Conservation (phyloP, 2,113 vertebrate genomes). For the Phrynocephalus versicolor region DNA sequence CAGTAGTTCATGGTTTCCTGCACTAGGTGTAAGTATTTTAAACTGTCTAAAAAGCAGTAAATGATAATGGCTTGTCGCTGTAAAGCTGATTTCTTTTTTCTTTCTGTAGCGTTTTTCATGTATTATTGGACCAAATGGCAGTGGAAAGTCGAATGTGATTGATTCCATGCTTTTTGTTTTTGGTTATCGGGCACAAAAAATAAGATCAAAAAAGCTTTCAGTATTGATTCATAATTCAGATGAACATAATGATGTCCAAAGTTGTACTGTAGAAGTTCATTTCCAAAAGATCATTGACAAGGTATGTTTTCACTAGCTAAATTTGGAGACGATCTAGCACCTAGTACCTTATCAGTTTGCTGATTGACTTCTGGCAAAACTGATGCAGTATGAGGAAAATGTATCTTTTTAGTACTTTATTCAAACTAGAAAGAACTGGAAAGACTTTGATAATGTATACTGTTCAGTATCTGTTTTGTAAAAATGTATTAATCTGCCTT, state of each 20-base stretch:
- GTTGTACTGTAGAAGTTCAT: slow-evolving; percentile 95
- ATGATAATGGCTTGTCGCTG: neutral
- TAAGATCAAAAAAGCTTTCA: slow-evolving; percentile 95
- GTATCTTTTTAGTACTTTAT: neutral
- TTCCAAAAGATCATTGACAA: slow-evolving; percentile 99
- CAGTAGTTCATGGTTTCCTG: slow-evolving; percentile 10
- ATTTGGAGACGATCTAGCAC: neutral
- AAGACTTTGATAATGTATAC: neutral
- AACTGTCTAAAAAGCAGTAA: neutral
- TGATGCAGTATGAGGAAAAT: neutral
- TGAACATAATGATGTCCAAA: slow-evolving; percentile 86
- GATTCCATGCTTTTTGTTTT: slow-evolving; percentile 99
- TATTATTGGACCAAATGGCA: slow-evolving; percentile 98
- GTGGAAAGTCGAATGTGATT: slow-evolving; percentile 98
- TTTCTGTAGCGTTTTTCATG: slow-evolving; percentile 91
- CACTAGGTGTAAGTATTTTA: slow-evolving; percentile 7
- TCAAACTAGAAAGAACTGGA: neutral
- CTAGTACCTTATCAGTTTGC: slow-evolving; percentile 11
- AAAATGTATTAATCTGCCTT: slow-evolving; percentile 11
- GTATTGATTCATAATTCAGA: slow-evolving; percentile 98
- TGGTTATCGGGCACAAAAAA: slow-evolving; percentile 98
- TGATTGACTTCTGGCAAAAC: slow-evolving; percentile 36
- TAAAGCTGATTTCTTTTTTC: slow-evolving; percentile 43
- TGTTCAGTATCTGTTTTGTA: slow-evolving; percentile 1
- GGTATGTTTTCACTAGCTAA: slow-evolving; percentile 75